Evolutionary conservation across 2,113 vertebrate genomes (phyloP).

Genomic region (Cryptomyrus ogoouensis): DNA sequence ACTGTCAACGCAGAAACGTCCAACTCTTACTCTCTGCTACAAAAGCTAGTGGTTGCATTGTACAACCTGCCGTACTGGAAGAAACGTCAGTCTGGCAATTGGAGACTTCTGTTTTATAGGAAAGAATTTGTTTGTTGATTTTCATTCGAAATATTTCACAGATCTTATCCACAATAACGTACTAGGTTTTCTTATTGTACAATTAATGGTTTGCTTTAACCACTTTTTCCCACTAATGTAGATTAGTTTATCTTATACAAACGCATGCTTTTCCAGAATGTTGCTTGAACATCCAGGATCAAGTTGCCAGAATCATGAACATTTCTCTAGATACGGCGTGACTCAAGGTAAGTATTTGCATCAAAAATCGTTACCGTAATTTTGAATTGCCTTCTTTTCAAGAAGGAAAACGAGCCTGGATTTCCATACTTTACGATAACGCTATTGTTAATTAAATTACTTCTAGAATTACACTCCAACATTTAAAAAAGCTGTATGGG

Average conservation of each 20-base stretch:
- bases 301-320: conserved; percentile 61
- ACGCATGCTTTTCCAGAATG: conserved; percentile 44
- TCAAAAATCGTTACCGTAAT: not conserved
- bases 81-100: not conserved
- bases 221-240: not conserved
- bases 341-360: conserved; percentile 60
- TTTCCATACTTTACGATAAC: not conserved
- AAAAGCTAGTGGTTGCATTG: not conserved
- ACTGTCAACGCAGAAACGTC: conserved; percentile 23
- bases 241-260: not conserved
- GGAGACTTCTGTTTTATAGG: not conserved
- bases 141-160: not conserved
- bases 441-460: not conserved
- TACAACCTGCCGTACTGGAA: not conserved
- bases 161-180: not conserved
- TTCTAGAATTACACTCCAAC: not conserved
- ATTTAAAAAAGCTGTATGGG: not conserved
- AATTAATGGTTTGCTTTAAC: not conserved
- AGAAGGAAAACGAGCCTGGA: not conserved
- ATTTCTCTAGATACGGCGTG: conserved; percentile 59
- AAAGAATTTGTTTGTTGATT: not conserved
- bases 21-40: not conserved
- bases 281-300: conserved; percentile 69
- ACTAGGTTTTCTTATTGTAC: not conserved
- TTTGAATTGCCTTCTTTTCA: not conserved